A percentile compares a stretch with the other conserved stretches of the same genome.
Conservation (phyloP, 2,888 invertebrate genomes). For the Leptura quadrifasciata region DNA sequence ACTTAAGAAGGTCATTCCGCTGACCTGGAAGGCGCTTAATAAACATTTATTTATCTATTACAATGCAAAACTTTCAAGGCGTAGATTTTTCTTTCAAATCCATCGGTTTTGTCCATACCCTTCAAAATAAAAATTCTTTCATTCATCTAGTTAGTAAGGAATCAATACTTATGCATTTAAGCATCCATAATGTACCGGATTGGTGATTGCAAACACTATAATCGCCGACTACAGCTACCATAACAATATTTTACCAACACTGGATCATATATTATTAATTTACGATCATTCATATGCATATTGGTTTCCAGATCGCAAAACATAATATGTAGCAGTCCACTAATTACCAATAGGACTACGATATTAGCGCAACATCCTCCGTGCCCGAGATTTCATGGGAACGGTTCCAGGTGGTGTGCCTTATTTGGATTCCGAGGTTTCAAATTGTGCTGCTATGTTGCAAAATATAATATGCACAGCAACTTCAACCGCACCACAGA, state of each 20-base stretch:
- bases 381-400: constrained; percentile 31
- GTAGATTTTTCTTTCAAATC: too few species aligned
- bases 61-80: too few species aligned
- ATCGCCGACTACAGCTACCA: background rate
- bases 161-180: background rate
- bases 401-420: constrained; percentile 51
- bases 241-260: background rate
- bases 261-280: constrained; percentile 8
- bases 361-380: constrained; percentile 28
- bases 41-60: too few species aligned
- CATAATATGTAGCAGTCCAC: constrained; percentile 39
- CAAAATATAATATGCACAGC: constrained; percentile 20
- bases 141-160: background rate
- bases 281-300: constrained; percentile 19
- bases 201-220: background rate
- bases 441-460: constrained; percentile 23
- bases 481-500: constrained; percentile 26
- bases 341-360: constrained; percentile 50
- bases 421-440: constrained; percentile 16
- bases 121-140: too few species aligned
- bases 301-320: constrained; percentile 1
- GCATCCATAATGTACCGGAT: background rate
- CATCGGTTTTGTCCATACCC: too few species aligned
- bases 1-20: too few species aligned
- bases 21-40: too few species aligned